phyloP scores from a whole-genome alignment of 37 sponge, comb jelly and placozoan genomes.

The Hormiphora californensis region DNA sequence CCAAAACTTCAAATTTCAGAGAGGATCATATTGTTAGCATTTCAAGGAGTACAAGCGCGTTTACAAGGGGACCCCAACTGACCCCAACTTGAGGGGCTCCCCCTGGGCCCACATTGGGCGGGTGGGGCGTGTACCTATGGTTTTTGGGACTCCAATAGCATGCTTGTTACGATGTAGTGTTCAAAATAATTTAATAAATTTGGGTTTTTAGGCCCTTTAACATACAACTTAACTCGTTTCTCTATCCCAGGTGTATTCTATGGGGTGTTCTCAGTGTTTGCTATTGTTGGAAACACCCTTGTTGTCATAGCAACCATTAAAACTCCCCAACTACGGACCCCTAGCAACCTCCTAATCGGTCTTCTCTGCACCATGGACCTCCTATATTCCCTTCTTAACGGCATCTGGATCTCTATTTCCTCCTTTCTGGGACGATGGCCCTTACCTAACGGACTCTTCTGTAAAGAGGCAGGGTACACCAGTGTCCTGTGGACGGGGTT shows the following conservation, averaged over 20 bases:
- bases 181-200: too few relatives aligned
- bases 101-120: too few relatives aligned
- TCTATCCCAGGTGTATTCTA: slow-evolving; percentile 10
- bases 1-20: too few relatives aligned
- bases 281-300: not conserved
- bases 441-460: not conserved
- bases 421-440: not conserved
- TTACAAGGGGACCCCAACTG: too few relatives aligned
- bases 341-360: not conserved
- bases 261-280: not conserved
- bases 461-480: not conserved
- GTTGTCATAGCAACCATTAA: not conserved
- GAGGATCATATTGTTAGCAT: too few relatives aligned
- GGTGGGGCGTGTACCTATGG: too few relatives aligned
- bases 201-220: too few relatives aligned
- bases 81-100: too few relatives aligned
- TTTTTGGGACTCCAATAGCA: too few relatives aligned
- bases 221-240: too few relatives aligned
- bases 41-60: too few relatives aligned
- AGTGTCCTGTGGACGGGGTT: slow-evolving; percentile 28
- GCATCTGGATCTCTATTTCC: not conserved
- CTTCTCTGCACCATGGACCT: not conserved
- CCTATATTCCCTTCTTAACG: not conserved
- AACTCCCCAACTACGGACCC: not conserved
- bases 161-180: too few relatives aligned